A percentile compares a stretch with the other conserved stretches of the same genome.
Conservation (phyloP, 2,888 invertebrate species). For the Seladonia tumulorum region DNA sequence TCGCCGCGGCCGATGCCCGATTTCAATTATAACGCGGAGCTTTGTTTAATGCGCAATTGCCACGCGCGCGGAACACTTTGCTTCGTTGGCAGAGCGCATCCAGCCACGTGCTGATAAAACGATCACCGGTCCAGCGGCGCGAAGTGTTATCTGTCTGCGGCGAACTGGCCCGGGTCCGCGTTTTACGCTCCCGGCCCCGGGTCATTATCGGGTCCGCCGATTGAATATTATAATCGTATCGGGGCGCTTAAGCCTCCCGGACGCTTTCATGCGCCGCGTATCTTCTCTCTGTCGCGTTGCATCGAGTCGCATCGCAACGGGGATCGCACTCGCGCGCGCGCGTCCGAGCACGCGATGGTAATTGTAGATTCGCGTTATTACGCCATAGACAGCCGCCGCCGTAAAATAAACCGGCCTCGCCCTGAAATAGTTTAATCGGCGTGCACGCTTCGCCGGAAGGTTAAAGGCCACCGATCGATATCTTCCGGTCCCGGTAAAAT, state of each 20-base stretch:
- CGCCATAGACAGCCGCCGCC: neutral
- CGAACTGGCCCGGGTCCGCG: conserved; percentile 28
- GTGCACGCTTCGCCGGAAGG: conserved; percentile 36
- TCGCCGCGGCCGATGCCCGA: conserved; percentile 39
- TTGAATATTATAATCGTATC: conserved; percentile 60
- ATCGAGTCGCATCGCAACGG: neutral
- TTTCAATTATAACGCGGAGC: conserved; percentile 63
- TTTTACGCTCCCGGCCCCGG: conserved; percentile 24
- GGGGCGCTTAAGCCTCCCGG: conserved; percentile 34
- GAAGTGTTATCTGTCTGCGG: conserved; percentile 52
- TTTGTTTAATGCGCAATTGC: conserved; percentile 63
- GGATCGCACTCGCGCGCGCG: neutral
- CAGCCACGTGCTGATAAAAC: conserved; percentile 61
- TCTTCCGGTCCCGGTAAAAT: conserved; percentile 29
- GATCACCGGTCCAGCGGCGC: conserved; percentile 48
- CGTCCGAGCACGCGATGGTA: conserved; percentile 10
- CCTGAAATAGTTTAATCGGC: conserved; percentile 43
- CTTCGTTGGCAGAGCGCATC: conserved; percentile 38
- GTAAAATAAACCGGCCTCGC: conserved; percentile 37
- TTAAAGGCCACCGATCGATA: conserved; percentile 45
- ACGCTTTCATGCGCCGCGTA: conserved; percentile 26
- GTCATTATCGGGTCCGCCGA: conserved; percentile 45
- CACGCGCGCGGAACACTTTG: conserved; percentile 47
- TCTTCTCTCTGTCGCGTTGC: neutral
- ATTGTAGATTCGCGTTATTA: conserved; percentile 25